Evolutionary conservation across 1,140 invertebrate genomes (phyloP).

Genomic region (Nilaparvata lugens): DNA sequence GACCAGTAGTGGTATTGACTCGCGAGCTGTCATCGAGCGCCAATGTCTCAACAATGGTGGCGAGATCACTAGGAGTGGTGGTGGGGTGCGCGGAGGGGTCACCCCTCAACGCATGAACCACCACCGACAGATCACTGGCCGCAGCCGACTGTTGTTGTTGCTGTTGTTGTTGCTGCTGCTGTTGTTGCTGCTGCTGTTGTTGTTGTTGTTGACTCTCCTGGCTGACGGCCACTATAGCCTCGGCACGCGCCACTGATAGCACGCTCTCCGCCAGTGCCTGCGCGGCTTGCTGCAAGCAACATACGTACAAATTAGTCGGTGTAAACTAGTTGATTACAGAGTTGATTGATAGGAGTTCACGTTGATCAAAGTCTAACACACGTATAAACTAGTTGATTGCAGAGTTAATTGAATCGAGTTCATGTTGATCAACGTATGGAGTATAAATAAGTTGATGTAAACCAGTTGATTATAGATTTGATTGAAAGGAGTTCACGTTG

Average conservation of each 20-base stretch:
- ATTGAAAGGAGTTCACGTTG: no score
- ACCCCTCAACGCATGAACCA: slow-evolving; percentile 48
- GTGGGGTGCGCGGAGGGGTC: slow-evolving; percentile 30
- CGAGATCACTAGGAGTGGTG: slow-evolving; percentile 60
- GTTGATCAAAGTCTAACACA: no score
- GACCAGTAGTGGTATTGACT: slow-evolving; percentile 14
- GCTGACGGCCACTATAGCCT: slow-evolving; percentile 56
- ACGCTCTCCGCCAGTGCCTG: slow-evolving; percentile 84
- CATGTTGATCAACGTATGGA: no score
- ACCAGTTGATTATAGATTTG: no score
- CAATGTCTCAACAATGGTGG: slow-evolving; percentile 73
- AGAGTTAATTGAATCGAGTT: no score
- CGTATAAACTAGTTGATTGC: no score
- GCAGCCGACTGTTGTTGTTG: slow-evolving; percentile 12
- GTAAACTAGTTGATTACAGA: no score
- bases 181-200: slow-evolving; percentile 26
- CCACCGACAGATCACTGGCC: slow-evolving; percentile 42
- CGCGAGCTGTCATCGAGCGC: slow-evolving; percentile 45
- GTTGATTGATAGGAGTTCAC: no score
- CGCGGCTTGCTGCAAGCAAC: slow-evolving; percentile 66
- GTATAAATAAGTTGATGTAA: no score
- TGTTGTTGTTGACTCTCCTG: slow-evolving; percentile 42
- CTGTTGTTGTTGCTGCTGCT: background rate
- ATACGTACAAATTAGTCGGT: slow-evolving; percentile 9
- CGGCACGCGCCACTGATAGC: slow-evolving; percentile 68